Base-by-base conservation (phyloP, 2,888 invertebrate species). In the Hylaea fasciaria region DNA sequence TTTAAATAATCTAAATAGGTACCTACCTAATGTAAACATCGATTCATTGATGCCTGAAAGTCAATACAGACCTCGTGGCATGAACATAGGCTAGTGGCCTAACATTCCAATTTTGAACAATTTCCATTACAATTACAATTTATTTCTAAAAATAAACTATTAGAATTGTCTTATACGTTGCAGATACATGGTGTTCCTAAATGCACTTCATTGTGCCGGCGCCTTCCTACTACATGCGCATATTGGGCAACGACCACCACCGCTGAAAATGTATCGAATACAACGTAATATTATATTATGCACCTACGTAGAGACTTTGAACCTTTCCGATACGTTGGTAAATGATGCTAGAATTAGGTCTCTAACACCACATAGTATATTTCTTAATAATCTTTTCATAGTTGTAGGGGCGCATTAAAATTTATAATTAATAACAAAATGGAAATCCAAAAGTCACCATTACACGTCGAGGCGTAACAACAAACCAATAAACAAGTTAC, bases 231-330 rank as follows among this genome's bases (percentile, higher is more conserved):
- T 66, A 66, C 74, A 72, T 73, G 70, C 55, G 70, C 74, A 68
- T 76, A 78, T 74, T 72, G 68, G 72, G 75, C 63, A 74, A 71
- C 69, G 70, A 72, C 69, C 66, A 68, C 73, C 67, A 64, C 64
- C 49, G 50, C 41, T 22, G 22, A 2, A 51, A 61, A 56, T 22
- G 14, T 54, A 53, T 60, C 46, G 46, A 55, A 35, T 47, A 51
- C 39, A 50, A 48, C 44, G 56, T 32, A 29, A 29, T 29, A 9
- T 9, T 7, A 35, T 9, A 11, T 9, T 48, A 32, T 48, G 52
- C 45, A 40, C 46, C 12, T 46, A 45, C 44, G 46, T 35, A 5
- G 22, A 22, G 5, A 22, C 22, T 22, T 3, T 5, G 5, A 22
- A 51, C 51, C 51, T 60, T 51, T 54, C 51, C 43, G 50, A 54